Conservation (phyloP, 64 coral and sea anemone genomes). For the Stichodactyla helianthus region DNA sequence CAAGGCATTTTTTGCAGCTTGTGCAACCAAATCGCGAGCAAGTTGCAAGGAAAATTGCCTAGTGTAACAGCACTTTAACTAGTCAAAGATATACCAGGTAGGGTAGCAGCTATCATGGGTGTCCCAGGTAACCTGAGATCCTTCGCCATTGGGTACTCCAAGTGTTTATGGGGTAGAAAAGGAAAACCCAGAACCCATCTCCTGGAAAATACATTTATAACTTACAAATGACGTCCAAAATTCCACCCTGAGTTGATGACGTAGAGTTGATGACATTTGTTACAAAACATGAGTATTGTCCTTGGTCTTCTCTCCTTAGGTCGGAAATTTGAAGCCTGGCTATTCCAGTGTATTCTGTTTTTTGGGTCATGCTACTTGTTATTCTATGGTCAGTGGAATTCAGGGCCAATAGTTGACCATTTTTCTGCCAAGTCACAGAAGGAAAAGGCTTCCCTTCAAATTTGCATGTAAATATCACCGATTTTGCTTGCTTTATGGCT, state of each 20-base stretch:
- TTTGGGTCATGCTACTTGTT: no score
- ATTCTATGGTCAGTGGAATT: background rate
- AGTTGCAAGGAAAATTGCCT: no score
- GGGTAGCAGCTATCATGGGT: no score
- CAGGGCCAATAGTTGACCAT: background rate
- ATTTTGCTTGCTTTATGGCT: background rate
- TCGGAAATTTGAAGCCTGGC: background rate
- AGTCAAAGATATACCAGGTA: no score
- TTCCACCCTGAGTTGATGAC: background rate
- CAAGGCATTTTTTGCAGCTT: no score
- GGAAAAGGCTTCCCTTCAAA: conserved; percentile 16
- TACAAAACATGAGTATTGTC: background rate
- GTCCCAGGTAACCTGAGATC: no score
- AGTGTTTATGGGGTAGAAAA: no score
- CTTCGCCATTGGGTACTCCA: no score
- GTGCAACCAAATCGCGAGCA: no score
- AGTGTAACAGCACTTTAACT: no score
- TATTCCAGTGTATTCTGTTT: background rate
- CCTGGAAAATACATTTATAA: background rate
- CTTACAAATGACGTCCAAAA: background rate
- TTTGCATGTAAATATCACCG: background rate
- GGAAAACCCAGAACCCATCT: no score
- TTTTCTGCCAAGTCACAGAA: background rate
- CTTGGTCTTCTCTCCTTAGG: background rate
- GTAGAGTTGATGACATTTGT: background rate